Conservation (phyloP, 2,888 invertebrate genomes). For the Leptothorax acervorum region DNA sequence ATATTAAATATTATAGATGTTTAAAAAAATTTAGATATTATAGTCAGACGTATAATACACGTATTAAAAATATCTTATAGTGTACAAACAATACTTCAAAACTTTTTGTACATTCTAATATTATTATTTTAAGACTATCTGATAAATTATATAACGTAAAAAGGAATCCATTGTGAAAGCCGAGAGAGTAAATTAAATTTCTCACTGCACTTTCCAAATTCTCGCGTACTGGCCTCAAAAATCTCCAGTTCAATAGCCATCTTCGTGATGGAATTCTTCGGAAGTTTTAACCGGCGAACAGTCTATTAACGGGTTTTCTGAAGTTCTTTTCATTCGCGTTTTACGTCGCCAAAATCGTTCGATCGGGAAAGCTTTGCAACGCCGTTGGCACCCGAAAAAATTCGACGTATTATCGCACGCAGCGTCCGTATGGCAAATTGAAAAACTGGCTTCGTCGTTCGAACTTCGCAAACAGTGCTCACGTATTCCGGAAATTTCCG, state of each 20-base stretch:
- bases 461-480: slow-evolving; percentile 43
- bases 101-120: not conserved
- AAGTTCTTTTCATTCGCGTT: slow-evolving; percentile 55
- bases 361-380: slow-evolving; percentile 46
- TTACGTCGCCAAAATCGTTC: slow-evolving; percentile 48
- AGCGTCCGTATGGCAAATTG: slow-evolving; percentile 49
- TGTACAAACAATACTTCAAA: not conserved
- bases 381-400: slow-evolving; percentile 47
- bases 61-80: not conserved
- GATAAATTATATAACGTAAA: not conserved
- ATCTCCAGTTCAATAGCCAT: slow-evolving; percentile 37
- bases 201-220: slow-evolving; percentile 33
- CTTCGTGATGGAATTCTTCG: slow-evolving; percentile 42
- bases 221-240: slow-evolving; percentile 32
- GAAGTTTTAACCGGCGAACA: slow-evolving; percentile 45
- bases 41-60: not conserved
- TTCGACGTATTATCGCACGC: slow-evolving; percentile 51
- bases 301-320: slow-evolving; percentile 51
- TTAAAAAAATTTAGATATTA: not conserved
- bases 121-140: slow-evolving; percentile 8
- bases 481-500: slow-evolving; percentile 49
- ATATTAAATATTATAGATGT: not conserved
- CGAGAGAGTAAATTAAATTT: slow-evolving; percentile 34
- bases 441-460: slow-evolving; percentile 50
- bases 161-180: slow-evolving; percentile 2